A percentile compares a stretch with the other conserved stretches of the same genome.
Conservation (phyloP, 2,797 vertebrate species). For the Gymnoscopelus microlampas region DNA sequence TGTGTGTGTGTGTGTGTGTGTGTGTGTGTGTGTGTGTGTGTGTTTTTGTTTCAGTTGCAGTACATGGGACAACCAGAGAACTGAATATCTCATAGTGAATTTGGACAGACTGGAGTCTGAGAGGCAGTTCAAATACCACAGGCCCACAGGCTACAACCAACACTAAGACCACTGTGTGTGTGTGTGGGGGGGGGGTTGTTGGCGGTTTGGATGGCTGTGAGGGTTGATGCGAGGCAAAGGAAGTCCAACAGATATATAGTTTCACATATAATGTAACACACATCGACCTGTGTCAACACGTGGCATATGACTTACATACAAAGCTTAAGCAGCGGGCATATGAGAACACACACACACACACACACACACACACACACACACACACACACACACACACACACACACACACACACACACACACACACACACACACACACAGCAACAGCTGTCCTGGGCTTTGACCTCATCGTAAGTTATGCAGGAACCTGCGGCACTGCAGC, state of each 20-base stretch:
- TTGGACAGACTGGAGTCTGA: slow-evolving; percentile 78
- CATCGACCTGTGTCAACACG: no score
- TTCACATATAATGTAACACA: no score
- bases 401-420: slow-evolving; percentile 23
- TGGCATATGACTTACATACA: not conserved
- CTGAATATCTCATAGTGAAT: slow-evolving; percentile 77
- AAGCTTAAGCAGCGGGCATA: no score
- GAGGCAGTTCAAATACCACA: slow-evolving; percentile 81
- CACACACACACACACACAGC: slow-evolving; percentile 13
- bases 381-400: slow-evolving; percentile 7
- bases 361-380: slow-evolving; percentile 12
- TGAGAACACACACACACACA: slow-evolving; percentile 1
- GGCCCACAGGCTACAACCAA: slow-evolving; percentile 79
- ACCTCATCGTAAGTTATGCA: slow-evolving; percentile 70
- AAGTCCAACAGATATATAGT: no score
- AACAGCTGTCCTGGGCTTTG: slow-evolving; percentile 63
- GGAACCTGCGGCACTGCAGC: slow-evolving; percentile 45
- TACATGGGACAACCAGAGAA: slow-evolving; percentile 71
- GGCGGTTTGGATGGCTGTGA: slow-evolving; percentile 47
- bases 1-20: slow-evolving; percentile 37
- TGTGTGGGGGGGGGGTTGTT: slow-evolving; percentile 51
- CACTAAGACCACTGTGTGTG: slow-evolving; percentile 54
- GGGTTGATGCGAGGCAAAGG: slow-evolving; percentile 38
- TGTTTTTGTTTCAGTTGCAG: slow-evolving; percentile 63
- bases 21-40: slow-evolving; percentile 49